Conservation (phyloP, 1,140 invertebrate species). For the Brachionus asplanchnoidis region DNA sequence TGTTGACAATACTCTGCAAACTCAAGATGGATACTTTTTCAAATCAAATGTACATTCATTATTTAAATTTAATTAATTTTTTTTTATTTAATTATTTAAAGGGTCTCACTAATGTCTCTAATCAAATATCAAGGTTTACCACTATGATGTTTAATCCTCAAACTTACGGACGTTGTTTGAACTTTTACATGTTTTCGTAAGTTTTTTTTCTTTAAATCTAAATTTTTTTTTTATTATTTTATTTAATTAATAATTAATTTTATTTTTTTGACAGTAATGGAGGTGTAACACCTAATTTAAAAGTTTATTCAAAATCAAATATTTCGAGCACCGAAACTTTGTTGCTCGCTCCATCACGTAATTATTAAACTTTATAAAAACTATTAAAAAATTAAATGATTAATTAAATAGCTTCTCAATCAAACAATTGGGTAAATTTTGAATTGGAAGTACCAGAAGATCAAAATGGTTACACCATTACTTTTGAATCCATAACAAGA, state of each 20-base stretch:
- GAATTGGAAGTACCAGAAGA: constrained; percentile 14
- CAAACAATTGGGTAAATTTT: constrained; percentile 11
- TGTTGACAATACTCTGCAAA: constrained; percentile 48
- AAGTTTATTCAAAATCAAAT: constrained; percentile 16
- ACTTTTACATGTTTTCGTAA: constrained; percentile 29
- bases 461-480: background rate
- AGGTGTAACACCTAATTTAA: background rate
- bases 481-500: constrained; percentile 19
- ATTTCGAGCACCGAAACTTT: background rate
- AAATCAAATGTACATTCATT: background rate
- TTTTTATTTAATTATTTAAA: background rate
- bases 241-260: background rate
- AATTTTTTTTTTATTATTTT: background rate
- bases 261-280: background rate
- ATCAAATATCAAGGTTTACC: constrained; percentile 26
- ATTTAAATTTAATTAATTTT: background rate
- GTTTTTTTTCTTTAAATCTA: background rate
- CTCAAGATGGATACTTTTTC: constrained; percentile 64
- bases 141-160: background rate
- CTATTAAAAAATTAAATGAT: no score
- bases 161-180: background rate
- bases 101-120: background rate
- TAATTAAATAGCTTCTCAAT: background rate
- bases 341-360: background rate
- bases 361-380: no score